Evolutionary conservation across 1,140 invertebrate genomes (phyloP).

Genomic region (Lasioglossum albipes): DNA sequence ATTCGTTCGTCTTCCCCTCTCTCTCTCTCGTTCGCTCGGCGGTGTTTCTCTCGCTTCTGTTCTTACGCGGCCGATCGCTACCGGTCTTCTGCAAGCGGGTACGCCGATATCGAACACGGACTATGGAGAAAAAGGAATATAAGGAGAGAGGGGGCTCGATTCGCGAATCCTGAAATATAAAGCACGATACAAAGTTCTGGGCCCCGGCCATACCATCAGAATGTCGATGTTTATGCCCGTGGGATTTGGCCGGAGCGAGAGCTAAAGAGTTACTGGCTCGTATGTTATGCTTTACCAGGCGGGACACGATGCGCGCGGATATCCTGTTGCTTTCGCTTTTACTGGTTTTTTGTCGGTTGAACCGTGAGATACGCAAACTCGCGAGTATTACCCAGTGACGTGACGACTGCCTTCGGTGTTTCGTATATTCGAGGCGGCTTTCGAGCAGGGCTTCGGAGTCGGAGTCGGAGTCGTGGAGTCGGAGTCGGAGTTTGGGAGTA

Average conservation of each 20-base stretch:
- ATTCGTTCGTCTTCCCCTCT: neutral
- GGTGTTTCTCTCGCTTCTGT: neutral
- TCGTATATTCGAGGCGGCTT: conserved; percentile 4
- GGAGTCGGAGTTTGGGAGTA: no score
- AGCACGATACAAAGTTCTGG: conserved; percentile 19
- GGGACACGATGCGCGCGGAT: conserved; percentile 28
- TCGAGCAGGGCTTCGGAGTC: no score
- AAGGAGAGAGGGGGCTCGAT: neutral
- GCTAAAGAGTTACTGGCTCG: conserved; percentile 39
- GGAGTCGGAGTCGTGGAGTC: no score
- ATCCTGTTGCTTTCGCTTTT: conserved; percentile 38
- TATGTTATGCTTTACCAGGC: conserved; percentile 46
- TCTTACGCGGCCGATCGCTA: conserved; percentile 33
- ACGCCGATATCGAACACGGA: neutral
- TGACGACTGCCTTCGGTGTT: neutral
- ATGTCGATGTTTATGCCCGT: conserved; percentile 43
- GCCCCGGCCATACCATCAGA: neutral
- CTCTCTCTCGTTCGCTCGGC: neutral
- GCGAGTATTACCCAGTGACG: conserved; percentile 31
- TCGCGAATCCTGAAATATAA: conserved; percentile 44
- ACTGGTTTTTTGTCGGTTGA: conserved; percentile 25
- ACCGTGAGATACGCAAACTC: conserved; percentile 34
- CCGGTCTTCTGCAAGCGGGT: conserved; percentile 48
- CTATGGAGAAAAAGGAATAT: no score
- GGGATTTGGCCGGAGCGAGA: conserved; percentile 41